These are phyloP conservation scores for Lateolabrax maculatus DNA, from an alignment of 2,797 vertebrate genomes.

Conservation along the genomic window DNA sequence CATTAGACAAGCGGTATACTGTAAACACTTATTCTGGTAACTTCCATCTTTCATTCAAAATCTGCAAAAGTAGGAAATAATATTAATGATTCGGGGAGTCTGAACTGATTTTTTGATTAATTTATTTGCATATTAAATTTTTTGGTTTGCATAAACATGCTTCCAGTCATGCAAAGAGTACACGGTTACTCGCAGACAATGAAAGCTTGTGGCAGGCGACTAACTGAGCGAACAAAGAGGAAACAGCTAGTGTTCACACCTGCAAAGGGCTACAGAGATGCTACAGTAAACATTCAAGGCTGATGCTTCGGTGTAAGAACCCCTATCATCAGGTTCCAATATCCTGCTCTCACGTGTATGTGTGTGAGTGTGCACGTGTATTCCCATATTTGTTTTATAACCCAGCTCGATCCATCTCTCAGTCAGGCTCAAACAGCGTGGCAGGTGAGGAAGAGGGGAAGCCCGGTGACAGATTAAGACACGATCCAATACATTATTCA, in stretches of 20 bases:
- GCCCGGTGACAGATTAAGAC: conserved; percentile 59
- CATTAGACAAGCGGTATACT: not conserved
- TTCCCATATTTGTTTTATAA: conserved; percentile 47
- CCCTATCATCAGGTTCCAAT: conserved; percentile 74
- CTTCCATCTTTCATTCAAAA: not conserved
- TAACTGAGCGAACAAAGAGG: conserved; percentile 1
- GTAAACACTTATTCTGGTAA: not conserved
- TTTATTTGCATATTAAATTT: conserved; percentile 6
- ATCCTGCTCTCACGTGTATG: conserved; percentile 52
- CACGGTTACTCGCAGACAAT: not conserved
- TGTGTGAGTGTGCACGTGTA: conserved; percentile 27
- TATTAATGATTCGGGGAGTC: not conserved
- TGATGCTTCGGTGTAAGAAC: conserved; percentile 19
- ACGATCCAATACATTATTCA: conserved; percentile 63
- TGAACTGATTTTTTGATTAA: not conserved
- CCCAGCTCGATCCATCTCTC: conserved; percentile 47
- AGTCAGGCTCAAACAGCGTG: conserved; percentile 45
- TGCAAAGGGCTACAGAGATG: conserved; percentile 48
- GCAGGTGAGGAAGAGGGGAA: conserved; percentile 54
- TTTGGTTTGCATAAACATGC: conserved; percentile 8
- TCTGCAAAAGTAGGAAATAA: not conserved
- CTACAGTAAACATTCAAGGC: conserved; percentile 65
- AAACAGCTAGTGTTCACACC: conserved; percentile 59
- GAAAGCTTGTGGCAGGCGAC: not conserved
- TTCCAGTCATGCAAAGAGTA: conserved; percentile 1